A percentile compares a stretch with the other conserved stretches of the same genome.
phyloP scores from a whole-genome alignment of 1,140 invertebrate genomes.

The Camponotus floridanus region DNA sequence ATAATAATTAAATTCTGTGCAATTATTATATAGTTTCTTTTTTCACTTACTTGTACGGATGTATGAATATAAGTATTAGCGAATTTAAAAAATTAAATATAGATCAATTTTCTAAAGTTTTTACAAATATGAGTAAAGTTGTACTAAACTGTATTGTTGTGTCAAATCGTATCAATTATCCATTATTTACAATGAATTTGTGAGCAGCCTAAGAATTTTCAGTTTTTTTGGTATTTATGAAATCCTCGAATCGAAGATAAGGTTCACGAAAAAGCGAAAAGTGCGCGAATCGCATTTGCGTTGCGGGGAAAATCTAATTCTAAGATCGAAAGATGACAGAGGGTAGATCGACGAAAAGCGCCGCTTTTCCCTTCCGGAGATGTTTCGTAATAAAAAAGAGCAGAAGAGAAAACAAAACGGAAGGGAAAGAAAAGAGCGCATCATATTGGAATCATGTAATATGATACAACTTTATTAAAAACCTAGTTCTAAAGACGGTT shows the following conservation, averaged over 20 bases:
- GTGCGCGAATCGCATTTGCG: conserved; percentile 15
- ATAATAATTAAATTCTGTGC: conserved; percentile 13
- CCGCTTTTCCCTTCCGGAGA: conserved; percentile 62
- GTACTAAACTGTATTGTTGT: neutral
- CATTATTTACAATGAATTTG: neutral
- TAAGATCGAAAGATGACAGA: conserved; percentile 42
- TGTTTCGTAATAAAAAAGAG: conserved; percentile 67
- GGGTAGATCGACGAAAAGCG: conserved; percentile 42
- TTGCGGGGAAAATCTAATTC: conserved; percentile 37
- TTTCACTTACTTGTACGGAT: neutral
- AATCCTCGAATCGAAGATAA: conserved; percentile 49
- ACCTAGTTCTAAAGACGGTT: conserved; percentile 83
- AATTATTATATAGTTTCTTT: neutral
- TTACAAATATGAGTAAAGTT: neutral
- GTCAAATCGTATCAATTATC: conserved; percentile 20
- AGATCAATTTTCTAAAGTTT: conserved; percentile 13
- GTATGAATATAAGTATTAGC: neutral
- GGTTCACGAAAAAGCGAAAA: conserved; percentile 24
- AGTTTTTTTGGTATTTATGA: conserved; percentile 16
- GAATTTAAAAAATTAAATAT: conserved; percentile 27
- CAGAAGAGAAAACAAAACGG: conserved; percentile 30
- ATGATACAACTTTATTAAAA: conserved; percentile 78
- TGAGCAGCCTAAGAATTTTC: neutral
- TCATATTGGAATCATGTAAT: conserved; percentile 37
- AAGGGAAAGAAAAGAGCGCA: conserved; percentile 1